Evolutionary conservation across 1,140 invertebrate genomes (phyloP).

Genomic region (Cyclargus thomasi): DNA sequence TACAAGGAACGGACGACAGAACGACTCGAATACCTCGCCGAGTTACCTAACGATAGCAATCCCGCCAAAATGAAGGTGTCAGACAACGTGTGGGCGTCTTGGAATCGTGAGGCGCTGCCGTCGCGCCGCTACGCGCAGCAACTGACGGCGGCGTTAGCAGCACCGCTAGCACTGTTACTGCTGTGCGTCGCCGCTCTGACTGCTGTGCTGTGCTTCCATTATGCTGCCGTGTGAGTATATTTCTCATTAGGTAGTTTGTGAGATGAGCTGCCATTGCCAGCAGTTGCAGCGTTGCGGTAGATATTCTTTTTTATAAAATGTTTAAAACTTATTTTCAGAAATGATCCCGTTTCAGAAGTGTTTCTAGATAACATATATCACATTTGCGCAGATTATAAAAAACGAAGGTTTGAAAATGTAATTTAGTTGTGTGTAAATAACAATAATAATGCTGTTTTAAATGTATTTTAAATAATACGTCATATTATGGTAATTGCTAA

Average conservation of each 20-base stretch:
- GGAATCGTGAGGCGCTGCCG: slow-evolving; percentile 78
- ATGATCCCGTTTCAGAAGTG: slow-evolving; percentile 55
- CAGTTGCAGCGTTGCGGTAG: too few species aligned
- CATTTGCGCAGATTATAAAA: slow-evolving; percentile 58
- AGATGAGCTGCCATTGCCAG: too few species aligned
- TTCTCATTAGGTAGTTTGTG: too few species aligned
- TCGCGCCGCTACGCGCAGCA: slow-evolving; percentile 82
- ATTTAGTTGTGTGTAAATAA: too few species aligned
- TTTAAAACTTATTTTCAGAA: slow-evolving; percentile 35
- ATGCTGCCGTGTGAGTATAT: slow-evolving; percentile 84
- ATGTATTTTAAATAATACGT: too few species aligned
- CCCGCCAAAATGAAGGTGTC: neutral
- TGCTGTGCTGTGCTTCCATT: slow-evolving; percentile 84
- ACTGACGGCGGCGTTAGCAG: slow-evolving; percentile 81
- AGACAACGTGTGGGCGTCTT: slow-evolving; percentile 72
- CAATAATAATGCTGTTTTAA: too few species aligned
- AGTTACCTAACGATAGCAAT: slow-evolving; percentile 38
- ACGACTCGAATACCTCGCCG: slow-evolving; percentile 53
- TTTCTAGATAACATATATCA: slow-evolving; percentile 66
- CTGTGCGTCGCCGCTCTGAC: slow-evolving; percentile 81
- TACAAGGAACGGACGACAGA: slow-evolving; percentile 49
- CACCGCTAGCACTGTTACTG: slow-evolving; percentile 81
- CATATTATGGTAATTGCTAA: too few species aligned
- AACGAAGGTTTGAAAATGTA: slow-evolving; percentile 41
- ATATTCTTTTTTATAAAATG: neutral